These are phyloP conservation scores for Desmophyllum pertusum DNA, from an alignment of 92 coral and sea anemone species.

Conservation along the genomic window DNA sequence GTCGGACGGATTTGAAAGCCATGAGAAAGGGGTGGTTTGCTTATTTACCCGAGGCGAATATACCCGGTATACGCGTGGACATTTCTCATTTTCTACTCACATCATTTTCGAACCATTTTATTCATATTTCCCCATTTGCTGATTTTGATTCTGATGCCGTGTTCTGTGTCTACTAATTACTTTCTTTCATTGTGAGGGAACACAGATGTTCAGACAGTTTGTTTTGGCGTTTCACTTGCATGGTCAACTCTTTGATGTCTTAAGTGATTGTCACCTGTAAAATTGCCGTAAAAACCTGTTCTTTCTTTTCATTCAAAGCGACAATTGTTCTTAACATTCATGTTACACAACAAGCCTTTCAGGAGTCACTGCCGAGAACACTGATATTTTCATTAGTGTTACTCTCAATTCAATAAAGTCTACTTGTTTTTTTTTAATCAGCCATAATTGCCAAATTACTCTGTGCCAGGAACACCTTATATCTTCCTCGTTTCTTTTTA, in stretches of 20 bases:
- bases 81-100: neutral
- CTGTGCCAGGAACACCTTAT: neutral
- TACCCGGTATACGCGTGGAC: neutral
- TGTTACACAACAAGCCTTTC: neutral
- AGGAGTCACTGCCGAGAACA: neutral
- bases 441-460: neutral
- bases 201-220: neutral
- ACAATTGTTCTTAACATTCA: neutral
- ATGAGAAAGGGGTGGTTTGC: neutral
- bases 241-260: neutral
- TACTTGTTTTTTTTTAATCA: neutral
- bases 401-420: neutral
- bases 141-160: neutral
- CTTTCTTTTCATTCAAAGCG: neutral
- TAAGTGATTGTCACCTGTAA: conserved; percentile 26
- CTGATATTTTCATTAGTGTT: neutral
- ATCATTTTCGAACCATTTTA: neutral
- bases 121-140: neutral
- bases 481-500: neutral
- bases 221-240: neutral
- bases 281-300: neutral
- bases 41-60: neutral
- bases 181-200: neutral
- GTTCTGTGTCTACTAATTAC: neutral
- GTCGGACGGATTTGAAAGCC: neutral